phyloP scores from a whole-genome alignment of 37 sponge, comb jelly and placozoan genomes.

The Cladorhizidae sp. region DNA sequence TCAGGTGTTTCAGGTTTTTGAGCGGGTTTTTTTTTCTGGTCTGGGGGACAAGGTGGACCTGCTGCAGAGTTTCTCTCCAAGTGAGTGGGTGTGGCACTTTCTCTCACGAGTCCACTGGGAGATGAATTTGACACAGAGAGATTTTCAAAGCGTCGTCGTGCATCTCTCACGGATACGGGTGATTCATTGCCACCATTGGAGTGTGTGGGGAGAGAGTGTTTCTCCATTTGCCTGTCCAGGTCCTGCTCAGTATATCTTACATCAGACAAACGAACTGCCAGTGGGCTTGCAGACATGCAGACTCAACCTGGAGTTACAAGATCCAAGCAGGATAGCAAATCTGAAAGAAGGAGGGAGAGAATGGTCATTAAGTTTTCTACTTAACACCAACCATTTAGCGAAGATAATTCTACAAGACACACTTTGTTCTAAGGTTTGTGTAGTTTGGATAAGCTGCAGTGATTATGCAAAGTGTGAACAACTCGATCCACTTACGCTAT shows the following conservation, averaged over 20 bases:
- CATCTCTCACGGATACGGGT: slow-evolving; percentile 6
- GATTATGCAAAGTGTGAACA: too few relatives aligned
- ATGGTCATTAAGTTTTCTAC: too few relatives aligned
- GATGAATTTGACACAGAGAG: background rate
- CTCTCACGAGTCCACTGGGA: background rate
- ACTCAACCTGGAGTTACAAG: background rate
- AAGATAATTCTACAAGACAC: too few relatives aligned
- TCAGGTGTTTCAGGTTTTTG: background rate
- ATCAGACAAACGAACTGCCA: background rate
- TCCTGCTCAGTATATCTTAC: background rate
- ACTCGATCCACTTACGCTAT: too few relatives aligned
- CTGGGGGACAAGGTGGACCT: background rate
- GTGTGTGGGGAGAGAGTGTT: background rate
- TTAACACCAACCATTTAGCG: too few relatives aligned
- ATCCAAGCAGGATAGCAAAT: background rate
- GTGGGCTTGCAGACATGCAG: background rate
- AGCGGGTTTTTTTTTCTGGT: background rate
- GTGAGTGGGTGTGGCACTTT: background rate
- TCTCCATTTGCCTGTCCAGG: background rate
- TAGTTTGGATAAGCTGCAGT: too few relatives aligned
- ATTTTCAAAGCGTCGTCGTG: slow-evolving; percentile 6
- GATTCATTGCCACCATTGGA: background rate
- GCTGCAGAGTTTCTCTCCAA: background rate
- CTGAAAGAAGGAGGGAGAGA: too few relatives aligned
- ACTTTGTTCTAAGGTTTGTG: too few relatives aligned